Base-by-base conservation (phyloP, 2,888 invertebrate species). In the Priocnemis perturbator region DNA sequence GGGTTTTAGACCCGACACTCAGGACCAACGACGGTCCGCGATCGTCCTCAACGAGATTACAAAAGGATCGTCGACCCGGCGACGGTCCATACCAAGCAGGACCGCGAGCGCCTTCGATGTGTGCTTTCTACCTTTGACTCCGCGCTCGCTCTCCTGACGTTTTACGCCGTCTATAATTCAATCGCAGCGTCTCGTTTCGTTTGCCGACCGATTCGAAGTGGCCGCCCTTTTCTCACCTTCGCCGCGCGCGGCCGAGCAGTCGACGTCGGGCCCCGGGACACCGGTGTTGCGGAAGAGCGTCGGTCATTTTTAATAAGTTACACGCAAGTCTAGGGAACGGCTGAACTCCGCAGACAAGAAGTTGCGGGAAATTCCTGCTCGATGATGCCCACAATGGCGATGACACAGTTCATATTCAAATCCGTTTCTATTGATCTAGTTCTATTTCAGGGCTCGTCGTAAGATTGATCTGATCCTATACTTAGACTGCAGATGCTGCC, bases 1-100 rank as follows among this genome's bases (percentile, higher is more conserved):
- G 76, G 81, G 80, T 78, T 85, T 85, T 83, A 85, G 83, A 79
- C 78, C 71, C 76, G 73, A 67, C 73, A 78, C 78, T 83, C 78
- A 21, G 44, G 37, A 61, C 66, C 75, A 62, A 72, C 77, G 78
- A 76, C 77, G 71, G 77, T 77, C 76, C 80, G 80, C 81, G 84
- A 86, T 87, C 84, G 85, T 85, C 82, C 81, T 85, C 85, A 86
- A 87, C 84, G 85, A 86, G 87, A 88, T 88, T 88, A 88, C 87
- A 86, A 87, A 86, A 85, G 85, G 86, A 85, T 82, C 71, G 71
- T 76, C 78, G 79, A 73, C 77, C 77, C 72, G 81, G 72, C 73
- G 81, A 72, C 73, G 81, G 83, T 83, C 81, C 84, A 83, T 84
- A 83, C 83, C 81, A 82, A 83, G 78, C 84, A 79, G 77, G 69